phyloP scores from a whole-genome alignment of 92 coral and sea anemone species.

The Heliopora coerulea region DNA sequence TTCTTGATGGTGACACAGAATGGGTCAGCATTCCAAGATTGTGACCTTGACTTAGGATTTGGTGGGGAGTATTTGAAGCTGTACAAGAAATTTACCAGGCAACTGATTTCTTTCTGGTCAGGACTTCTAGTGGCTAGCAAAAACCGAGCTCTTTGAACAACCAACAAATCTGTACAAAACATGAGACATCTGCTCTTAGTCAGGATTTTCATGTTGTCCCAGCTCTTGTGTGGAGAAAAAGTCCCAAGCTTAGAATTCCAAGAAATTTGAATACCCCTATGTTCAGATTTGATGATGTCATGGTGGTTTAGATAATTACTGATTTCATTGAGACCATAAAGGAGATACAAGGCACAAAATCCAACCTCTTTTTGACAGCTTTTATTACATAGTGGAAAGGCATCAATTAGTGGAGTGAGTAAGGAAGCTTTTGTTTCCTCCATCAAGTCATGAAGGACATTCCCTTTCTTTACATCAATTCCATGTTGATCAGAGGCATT shows the following conservation, averaged over 20 bases:
- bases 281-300: neutral
- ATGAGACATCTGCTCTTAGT: neutral
- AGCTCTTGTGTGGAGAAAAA: neutral
- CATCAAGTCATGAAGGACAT: constrained; percentile 3
- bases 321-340: constrained; percentile 20
- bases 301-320: constrained; percentile 6
- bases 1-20: constrained; percentile 10
- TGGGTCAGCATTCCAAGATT: constrained; percentile 18
- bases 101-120: constrained; percentile 12
- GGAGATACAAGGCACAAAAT: constrained; percentile 8
- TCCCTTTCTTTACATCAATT: constrained; percentile 17
- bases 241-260: constrained; percentile 21
- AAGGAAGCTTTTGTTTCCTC: neutral
- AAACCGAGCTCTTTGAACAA: constrained; percentile 16
- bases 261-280: neutral
- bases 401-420: constrained; percentile 14
- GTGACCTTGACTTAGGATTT: neutral
- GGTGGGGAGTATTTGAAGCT: neutral
- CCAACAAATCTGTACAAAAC: constrained; percentile 26
- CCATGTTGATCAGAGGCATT: constrained; percentile 38
- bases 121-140: constrained; percentile 2
- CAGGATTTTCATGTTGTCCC: neutral
- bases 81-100: constrained; percentile 6
- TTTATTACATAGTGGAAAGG: constrained; percentile 2
- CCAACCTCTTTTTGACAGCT: constrained; percentile 24